A percentile compares a stretch with the other conserved stretches of the same genome.
These are phyloP conservation scores for Aeoliscus strigatus DNA, from an alignment of 2,797 vertebrate genomes.

Conservation along the genomic window DNA sequence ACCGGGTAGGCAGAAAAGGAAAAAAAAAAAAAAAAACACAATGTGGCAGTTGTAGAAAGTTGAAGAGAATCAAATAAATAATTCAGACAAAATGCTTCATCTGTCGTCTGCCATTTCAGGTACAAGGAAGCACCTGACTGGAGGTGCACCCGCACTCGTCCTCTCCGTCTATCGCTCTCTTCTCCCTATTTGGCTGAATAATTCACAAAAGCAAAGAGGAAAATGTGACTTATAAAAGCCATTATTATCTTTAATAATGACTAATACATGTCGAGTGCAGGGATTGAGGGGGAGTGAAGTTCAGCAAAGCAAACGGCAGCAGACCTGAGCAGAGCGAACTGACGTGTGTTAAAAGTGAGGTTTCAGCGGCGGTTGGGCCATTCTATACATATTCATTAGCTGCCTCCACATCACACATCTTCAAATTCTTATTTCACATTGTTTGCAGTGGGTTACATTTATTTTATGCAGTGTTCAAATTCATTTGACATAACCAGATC, in stretches of 20 bases:
- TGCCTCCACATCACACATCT: slow-evolving; percentile 16
- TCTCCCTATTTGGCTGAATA: slow-evolving; percentile 61
- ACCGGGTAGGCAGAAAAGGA: slow-evolving; percentile 10
- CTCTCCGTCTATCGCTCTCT: slow-evolving; percentile 10
- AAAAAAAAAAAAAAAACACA: slow-evolving; percentile 13
- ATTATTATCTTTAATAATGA: slow-evolving; percentile 81
- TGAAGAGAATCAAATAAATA: slow-evolving; percentile 73
- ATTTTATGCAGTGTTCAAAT: too few relatives aligned
- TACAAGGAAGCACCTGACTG: slow-evolving; percentile 64
- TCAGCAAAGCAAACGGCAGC: too few relatives aligned
- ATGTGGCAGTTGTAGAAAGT: slow-evolving; percentile 50
- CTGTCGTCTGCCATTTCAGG: slow-evolving; percentile 68
- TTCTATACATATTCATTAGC: slow-evolving; percentile 34
- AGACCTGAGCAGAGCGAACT: too few relatives aligned
- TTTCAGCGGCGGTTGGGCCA: too few relatives aligned
- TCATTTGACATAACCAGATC: too few relatives aligned
- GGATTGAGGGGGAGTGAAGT: slow-evolving; percentile 11
- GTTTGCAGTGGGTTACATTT: too few relatives aligned
- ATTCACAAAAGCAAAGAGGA: slow-evolving; percentile 72
- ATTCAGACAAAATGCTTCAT: slow-evolving; percentile 65
- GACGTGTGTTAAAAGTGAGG: too few relatives aligned
- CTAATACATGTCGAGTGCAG: slow-evolving; percentile 62
- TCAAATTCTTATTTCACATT: too few relatives aligned
- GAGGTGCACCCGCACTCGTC: too few relatives aligned
- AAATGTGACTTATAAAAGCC: slow-evolving; percentile 75